phyloP scores from a whole-genome alignment of 2,797 vertebrate species.

The Leptatherina wallacei region DNA sequence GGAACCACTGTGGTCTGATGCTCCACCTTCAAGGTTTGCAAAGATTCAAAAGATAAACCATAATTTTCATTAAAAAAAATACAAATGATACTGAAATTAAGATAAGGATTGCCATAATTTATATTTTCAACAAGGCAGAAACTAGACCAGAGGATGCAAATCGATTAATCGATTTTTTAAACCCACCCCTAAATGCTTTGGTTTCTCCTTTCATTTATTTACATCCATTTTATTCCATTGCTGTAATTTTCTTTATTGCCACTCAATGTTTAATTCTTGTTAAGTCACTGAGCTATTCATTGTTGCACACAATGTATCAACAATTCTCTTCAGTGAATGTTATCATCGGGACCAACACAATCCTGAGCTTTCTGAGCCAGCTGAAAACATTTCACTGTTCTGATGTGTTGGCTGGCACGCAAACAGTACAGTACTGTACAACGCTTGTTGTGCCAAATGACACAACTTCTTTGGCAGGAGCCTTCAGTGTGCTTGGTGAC shows the following conservation, averaged over 20 bases:
- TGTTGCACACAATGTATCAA: constrained; percentile 34
- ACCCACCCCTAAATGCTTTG: constrained; percentile 11
- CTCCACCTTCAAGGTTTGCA: background rate
- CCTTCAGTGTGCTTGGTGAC: constrained; percentile 21
- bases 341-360: constrained; percentile 62
- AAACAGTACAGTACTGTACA: constrained; percentile 33
- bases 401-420: constrained; percentile 30
- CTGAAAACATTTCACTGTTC: constrained; percentile 40
- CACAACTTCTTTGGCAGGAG: constrained; percentile 26
- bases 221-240: constrained; percentile 8
- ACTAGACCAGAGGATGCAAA: background rate
- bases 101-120: background rate
- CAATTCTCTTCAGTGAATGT: constrained; percentile 63
- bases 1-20: background rate
- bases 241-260: constrained; percentile 28
- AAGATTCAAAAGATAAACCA: background rate
- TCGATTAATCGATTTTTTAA: too few species aligned
- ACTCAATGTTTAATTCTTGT: constrained; percentile 17
- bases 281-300: constrained; percentile 32
- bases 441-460: constrained; percentile 45
- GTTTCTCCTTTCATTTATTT: background rate
- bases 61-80: background rate
- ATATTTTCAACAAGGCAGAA: background rate
- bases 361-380: constrained; percentile 57
- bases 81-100: background rate